Percentiles rank a stretch among this genome's conserved stretches.
Conservation (phyloP, 2,113 vertebrate species). For the Cyprinus carpio region DNA sequence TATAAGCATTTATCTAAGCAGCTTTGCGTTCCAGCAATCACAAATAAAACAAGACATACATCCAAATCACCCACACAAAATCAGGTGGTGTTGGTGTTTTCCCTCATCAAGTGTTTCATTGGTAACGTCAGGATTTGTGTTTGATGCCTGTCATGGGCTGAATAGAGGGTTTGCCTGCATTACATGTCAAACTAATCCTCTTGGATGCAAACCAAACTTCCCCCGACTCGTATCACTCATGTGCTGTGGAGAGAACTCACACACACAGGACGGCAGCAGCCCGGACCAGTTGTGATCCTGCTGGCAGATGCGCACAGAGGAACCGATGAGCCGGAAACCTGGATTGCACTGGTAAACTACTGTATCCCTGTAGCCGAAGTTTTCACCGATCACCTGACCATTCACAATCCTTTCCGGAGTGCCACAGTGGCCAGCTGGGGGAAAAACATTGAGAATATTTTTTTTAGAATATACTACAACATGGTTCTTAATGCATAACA, state of each 20-base stretch:
- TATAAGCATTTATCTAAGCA: background rate
- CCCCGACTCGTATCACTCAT: no score
- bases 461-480: background rate
- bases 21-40: background rate
- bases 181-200: constrained; percentile 22
- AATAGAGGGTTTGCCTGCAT: background rate
- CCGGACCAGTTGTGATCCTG: constrained; percentile 97
- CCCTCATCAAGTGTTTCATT: background rate
- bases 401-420: constrained; percentile 92
- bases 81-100: background rate
- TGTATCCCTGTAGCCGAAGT: constrained; percentile 94
- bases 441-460: background rate
- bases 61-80: background rate
- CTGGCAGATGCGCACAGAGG: constrained; percentile 94
- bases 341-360: constrained; percentile 97
- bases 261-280: constrained; percentile 90
- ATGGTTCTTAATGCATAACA: background rate
- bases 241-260: constrained; percentile 80
- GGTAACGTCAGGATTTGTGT: background rate
- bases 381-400: constrained; percentile 95
- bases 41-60: background rate
- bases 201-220: constrained; percentile 1
- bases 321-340: constrained; percentile 93
- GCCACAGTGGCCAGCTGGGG: constrained; percentile 91
- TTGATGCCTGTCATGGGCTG: background rate